Evolutionary conservation across 1,140 invertebrate genomes (phyloP).

Genomic region (Solenopsis fugax): DNA sequence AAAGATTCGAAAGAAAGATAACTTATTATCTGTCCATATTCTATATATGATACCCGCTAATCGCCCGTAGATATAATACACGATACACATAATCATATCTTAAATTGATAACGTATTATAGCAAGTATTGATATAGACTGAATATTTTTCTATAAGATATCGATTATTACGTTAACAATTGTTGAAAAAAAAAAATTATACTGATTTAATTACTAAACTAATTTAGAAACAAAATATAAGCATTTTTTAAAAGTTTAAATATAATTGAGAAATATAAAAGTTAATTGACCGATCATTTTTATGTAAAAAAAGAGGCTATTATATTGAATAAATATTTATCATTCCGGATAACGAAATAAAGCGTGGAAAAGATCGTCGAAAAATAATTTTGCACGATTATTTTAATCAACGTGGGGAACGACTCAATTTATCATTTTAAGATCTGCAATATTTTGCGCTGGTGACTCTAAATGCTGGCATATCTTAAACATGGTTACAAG

Average conservation of each 20-base stretch:
- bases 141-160: conserved; percentile 2
- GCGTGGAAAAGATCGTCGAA: not conserved
- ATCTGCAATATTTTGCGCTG: not conserved
- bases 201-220: not conserved
- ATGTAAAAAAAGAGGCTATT: not conserved
- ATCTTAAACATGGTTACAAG: not conserved
- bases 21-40: not conserved
- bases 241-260: conserved; percentile 16
- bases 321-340: not conserved
- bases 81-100: not conserved
- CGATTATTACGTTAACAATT: not conserved
- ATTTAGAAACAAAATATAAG: not conserved
- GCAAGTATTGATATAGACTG: not conserved
- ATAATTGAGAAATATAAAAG: not conserved
- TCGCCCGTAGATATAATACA: not conserved
- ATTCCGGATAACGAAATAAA: not conserved
- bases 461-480: not conserved
- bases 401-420: not conserved
- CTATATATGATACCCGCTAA: conserved; percentile 8
- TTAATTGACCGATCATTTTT: not conserved
- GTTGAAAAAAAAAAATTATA: no score
- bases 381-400: conserved; percentile 23
- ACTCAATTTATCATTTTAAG: conserved; percentile 32
- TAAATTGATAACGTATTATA: not conserved
- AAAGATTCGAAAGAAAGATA: conserved; percentile 2